Evolutionary conservation across 2,113 vertebrate genomes (phyloP), one percentile per base, ranked within the genome.

Genomic region (Ahaetulla prasina): DNA sequence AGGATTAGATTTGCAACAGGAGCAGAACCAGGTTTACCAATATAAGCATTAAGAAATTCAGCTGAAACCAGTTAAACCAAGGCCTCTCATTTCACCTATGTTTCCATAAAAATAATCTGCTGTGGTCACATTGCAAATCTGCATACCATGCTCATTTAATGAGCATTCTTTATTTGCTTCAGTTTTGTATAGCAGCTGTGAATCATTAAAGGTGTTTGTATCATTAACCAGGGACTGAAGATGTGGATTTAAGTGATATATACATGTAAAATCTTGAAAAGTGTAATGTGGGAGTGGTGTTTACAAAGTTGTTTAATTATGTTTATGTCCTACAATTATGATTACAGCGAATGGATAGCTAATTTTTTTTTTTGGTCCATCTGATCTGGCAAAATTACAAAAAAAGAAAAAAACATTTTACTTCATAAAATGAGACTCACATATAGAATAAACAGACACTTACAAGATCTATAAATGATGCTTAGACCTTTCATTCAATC

Each of bases 21-120:
- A 93, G 60, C 94, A 90, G 94, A 90, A 93, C 94, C 9, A 74
- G 35, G n/a, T 20, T 39, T 74, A 74, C 63, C n/a, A 74, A 74
- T 74, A 74, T 74, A 74, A 74, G n/a, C n/a, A 14, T 16, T 74
- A 74, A 35, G 68, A 74, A 74, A 74, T 35, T 35, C 68, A 74
- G 14, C 6, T 35, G 68, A 52, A 45, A 55, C n/a, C 87, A 95
- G 95, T 93, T 96, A 93, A 86, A 93, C 53, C 39, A 49, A 92
- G 49, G 30, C 89, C 92, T 94, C 93, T 94, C 92, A 87, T 49
- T 90, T 87, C 89, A 88, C 63, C n/a, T 54, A 43, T 93, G 94
- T 88, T 54, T 85, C 63, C 85, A 91, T 3, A 85, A 88, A 94
- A 94, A 93, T 55, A 89, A 88, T 57, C 92, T 92, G 87, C 45